phyloP scores from a whole-genome alignment of 1,140 invertebrate genomes.

The Ericerus pela region DNA sequence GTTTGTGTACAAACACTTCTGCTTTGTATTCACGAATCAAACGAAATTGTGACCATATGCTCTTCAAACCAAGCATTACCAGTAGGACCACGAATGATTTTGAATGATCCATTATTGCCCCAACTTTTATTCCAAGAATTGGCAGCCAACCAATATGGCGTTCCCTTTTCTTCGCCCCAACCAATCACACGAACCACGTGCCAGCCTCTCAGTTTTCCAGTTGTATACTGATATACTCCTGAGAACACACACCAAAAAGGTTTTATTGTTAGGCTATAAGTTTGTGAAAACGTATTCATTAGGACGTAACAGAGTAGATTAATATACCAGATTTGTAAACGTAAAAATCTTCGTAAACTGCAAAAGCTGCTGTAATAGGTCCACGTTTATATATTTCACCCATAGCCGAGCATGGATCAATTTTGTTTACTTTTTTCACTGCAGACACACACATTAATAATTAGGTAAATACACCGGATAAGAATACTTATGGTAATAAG shows the following conservation, averaged over 20 bases:
- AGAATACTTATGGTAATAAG: too few relatives aligned
- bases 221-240: background rate
- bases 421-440: too few relatives aligned
- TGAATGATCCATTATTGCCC: conserved; percentile 77
- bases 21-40: too few relatives aligned
- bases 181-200: conserved; percentile 81
- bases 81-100: conserved; percentile 65
- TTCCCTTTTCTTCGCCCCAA: conserved; percentile 36
- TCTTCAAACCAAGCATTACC: conserved; percentile 50
- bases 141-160: conserved; percentile 73
- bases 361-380: conserved; percentile 83
- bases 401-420: background rate
- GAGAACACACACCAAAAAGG: background rate
- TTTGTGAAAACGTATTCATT: too few relatives aligned
- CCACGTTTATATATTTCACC: conserved; percentile 74
- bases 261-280: background rate
- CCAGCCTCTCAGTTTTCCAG: conserved; percentile 39
- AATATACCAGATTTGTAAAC: conserved; percentile 58
- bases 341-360: conserved; percentile 76
- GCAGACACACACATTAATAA: too few relatives aligned
- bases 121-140: conserved; percentile 88
- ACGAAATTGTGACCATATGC: too few relatives aligned
- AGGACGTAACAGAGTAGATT: background rate
- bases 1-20: too few relatives aligned
- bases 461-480: too few relatives aligned